These are phyloP conservation scores for Peromyscus melanophrys DNA, from an alignment of 2,797 vertebrate genomes.

Conservation along the genomic window DNA sequence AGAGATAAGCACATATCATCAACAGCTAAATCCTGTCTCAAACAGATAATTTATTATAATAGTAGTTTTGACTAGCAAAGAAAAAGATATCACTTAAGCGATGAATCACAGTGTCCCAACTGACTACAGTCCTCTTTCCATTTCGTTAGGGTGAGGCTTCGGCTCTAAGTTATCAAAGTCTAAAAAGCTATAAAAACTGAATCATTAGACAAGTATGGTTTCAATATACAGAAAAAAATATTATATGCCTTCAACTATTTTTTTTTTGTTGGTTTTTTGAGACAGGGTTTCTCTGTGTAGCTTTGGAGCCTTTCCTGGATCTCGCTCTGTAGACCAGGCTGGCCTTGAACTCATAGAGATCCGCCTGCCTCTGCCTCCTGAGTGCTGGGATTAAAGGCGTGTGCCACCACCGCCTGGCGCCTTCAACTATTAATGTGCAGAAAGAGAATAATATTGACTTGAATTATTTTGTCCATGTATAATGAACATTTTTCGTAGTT, in stretches of 20 bases:
- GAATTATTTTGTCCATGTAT: conserved; percentile 24
- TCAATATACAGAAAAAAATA: conserved; percentile 43
- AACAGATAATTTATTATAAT: not conserved
- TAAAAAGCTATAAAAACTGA: conserved; percentile 4
- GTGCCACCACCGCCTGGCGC: not conserved
- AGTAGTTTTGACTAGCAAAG: conserved; percentile 48
- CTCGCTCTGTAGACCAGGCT: too few species aligned
- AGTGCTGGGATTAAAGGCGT: too few species aligned
- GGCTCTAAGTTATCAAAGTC: conserved; percentile 18
- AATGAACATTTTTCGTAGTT: not conserved
- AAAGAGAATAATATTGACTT: conserved; percentile 2
- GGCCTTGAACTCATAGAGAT: too few species aligned
- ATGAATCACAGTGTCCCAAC: conserved; percentile 26
- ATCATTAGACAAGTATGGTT: not conserved
- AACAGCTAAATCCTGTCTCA: conserved; percentile 47
- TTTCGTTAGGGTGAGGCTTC: conserved; percentile 18
- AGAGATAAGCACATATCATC: not conserved
- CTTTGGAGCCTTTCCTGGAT: too few species aligned
- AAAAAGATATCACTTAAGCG: conserved; percentile 15
- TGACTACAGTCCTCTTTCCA: conserved; percentile 12
- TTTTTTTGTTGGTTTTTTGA: too few species aligned
- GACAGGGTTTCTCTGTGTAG: too few species aligned
- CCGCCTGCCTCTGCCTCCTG: too few species aligned
- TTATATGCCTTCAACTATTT: not conserved
- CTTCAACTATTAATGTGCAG: conserved; percentile 19